Percentiles rank a stretch among this genome's conserved stretches.
phyloP scores from a whole-genome alignment of 2,888 invertebrate species.

The Trichogramma dendrolimi region DNA sequence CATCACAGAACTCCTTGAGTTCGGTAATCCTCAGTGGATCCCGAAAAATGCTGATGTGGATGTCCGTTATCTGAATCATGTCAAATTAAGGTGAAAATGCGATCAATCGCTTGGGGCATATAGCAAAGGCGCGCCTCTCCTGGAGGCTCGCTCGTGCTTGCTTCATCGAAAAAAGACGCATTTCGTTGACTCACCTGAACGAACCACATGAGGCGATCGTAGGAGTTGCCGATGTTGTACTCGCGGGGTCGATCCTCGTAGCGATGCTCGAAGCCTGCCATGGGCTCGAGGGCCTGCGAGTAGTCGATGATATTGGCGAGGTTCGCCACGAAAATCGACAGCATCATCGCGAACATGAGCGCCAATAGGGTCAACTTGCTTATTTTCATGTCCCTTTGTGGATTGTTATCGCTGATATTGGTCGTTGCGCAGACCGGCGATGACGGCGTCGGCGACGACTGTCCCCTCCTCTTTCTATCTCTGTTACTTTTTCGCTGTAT shows the following conservation, averaged over 20 bases:
- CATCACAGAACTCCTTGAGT: conserved; percentile 74
- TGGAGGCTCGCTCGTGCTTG: neutral
- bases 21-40: conserved; percentile 71
- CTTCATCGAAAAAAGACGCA: neutral
- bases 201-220: conserved; percentile 69
- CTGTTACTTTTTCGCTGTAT: too few species aligned
- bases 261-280: conserved; percentile 21
- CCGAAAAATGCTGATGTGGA: conserved; percentile 82
- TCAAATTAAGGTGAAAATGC: too few species aligned
- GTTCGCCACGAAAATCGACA: conserved; percentile 68
- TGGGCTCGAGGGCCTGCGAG: conserved; percentile 35
- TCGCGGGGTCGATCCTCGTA: conserved; percentile 37
- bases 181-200: conserved; percentile 60
- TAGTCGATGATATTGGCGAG: conserved; percentile 66
- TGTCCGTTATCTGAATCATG: conserved; percentile 72
- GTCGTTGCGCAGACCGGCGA: too few species aligned
- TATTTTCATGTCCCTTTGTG: conserved; percentile 57
- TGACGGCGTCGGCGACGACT: too few species aligned
- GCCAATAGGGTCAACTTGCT: conserved; percentile 62
- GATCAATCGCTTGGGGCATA: too few species aligned
- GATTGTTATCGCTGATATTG: neutral
- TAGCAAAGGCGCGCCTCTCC: too few species aligned
- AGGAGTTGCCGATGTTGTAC: conserved; percentile 55
- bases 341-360: conserved; percentile 60
- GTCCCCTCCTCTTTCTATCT: too few species aligned